These are phyloP conservation scores for Propithecus perrieri DNA, from an alignment of 2,797 vertebrate species.

Conservation along the genomic window DNA sequence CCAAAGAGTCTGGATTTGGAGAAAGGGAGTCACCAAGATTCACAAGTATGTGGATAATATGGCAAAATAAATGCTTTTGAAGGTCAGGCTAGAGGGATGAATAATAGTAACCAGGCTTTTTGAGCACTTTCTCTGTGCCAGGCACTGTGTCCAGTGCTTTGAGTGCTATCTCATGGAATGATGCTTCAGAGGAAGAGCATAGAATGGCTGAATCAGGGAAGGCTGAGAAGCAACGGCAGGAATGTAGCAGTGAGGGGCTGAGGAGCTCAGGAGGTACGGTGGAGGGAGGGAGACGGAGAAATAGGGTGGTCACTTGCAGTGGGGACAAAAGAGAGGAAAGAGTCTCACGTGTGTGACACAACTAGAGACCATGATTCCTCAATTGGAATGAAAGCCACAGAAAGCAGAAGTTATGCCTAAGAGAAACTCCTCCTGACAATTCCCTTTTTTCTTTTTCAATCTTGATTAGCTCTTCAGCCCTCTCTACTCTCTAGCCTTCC, in stretches of 20 bases:
- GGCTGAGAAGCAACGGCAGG: background rate
- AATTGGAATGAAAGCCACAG: background rate
- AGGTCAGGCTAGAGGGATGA: background rate
- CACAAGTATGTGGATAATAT: background rate
- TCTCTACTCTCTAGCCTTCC: background rate
- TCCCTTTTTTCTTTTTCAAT: background rate
- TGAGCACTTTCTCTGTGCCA: background rate
- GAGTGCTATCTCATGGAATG: background rate
- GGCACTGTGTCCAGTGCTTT: background rate
- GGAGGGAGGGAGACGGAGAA: background rate
- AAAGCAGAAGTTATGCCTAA: background rate
- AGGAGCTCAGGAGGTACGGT: background rate
- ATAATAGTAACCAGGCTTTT: background rate
- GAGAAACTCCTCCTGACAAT: background rate
- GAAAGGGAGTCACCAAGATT: background rate
- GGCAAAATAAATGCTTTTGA: background rate
- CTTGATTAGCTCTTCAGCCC: background rate
- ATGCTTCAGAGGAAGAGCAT: background rate
- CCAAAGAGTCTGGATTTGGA: background rate
- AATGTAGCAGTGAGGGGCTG: background rate
- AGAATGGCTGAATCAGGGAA: background rate
- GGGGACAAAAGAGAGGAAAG: background rate
- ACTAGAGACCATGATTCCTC: background rate
- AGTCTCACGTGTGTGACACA: background rate
- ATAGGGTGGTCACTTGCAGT: background rate